phyloP scores from a whole-genome alignment of 2,797 vertebrate genomes.

The Galagoides demidoff region DNA sequence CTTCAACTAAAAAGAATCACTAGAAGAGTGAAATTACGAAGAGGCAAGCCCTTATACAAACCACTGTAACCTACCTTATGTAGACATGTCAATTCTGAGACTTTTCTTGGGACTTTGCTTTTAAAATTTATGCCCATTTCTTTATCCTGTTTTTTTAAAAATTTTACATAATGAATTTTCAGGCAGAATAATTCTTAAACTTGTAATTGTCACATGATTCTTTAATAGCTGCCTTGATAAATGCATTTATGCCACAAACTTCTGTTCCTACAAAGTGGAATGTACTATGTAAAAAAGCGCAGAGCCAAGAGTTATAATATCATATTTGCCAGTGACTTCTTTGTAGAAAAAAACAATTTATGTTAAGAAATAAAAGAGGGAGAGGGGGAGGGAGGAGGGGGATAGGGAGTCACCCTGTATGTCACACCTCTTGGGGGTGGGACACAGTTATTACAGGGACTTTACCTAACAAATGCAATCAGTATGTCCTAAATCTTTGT shows the following conservation, averaged over 20 bases:
- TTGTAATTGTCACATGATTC: neutral
- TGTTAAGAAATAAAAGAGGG: neutral
- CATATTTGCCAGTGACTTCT: neutral
- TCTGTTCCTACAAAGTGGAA: neutral
- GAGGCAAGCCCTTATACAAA: neutral
- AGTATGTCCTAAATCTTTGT: too few relatives aligned
- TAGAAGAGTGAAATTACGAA: neutral
- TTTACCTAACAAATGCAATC: too few relatives aligned
- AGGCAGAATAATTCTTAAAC: neutral
- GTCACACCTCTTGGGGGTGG: too few relatives aligned
- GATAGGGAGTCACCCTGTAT: too few relatives aligned
- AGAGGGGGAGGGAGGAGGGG: too few relatives aligned
- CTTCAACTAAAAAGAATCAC: neutral
- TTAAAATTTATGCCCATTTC: neutral
- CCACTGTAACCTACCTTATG: neutral
- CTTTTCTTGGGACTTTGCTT: neutral
- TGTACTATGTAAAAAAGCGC: neutral
- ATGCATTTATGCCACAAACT: neutral
- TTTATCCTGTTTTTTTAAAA: neutral
- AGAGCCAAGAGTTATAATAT: neutral
- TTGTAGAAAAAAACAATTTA: neutral
- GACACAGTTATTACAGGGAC: too few relatives aligned
- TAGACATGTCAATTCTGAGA: neutral
- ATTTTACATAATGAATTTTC: neutral
- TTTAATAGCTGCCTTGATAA: neutral